These are phyloP conservation scores for Sclerurus mexicanus DNA, from an alignment of 2,113 vertebrate genomes.

Conservation along the genomic window DNA sequence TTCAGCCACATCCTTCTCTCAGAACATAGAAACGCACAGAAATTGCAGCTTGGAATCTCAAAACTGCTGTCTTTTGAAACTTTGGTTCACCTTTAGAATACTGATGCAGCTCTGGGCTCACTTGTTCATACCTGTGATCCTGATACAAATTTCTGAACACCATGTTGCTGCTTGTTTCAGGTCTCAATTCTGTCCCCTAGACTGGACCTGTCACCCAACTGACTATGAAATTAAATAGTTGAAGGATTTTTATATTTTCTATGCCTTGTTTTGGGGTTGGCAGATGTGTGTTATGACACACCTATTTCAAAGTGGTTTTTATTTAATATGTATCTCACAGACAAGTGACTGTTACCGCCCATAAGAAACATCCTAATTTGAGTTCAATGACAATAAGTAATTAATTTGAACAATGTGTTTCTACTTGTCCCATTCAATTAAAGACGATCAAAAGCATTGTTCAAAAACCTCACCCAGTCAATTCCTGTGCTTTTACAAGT, in stretches of 20 bases:
- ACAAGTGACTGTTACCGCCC: neutral
- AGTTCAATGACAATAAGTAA: neutral
- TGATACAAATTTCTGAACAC: neutral
- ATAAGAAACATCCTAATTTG: neutral
- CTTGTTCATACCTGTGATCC: neutral
- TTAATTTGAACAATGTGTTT: neutral
- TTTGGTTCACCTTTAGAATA: neutral
- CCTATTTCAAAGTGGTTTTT: neutral
- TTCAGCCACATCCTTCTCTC: neutral
- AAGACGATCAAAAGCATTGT: neutral
- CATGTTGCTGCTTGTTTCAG: neutral
- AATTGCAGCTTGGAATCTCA: neutral
- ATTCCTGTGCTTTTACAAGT: neutral
- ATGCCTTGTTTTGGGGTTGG: neutral
- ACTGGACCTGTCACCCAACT: neutral
- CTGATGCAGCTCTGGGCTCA: neutral
- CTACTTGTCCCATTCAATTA: neutral
- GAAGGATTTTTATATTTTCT: neutral
- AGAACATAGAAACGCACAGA: neutral
- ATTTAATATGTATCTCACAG: neutral
- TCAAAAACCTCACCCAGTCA: neutral
- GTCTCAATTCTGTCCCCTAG: neutral
- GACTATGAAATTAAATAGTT: neutral
- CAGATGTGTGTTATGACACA: fast-evolving
- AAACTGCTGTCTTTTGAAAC: neutral